Evolutionary conservation across 30 jellyfish, hydroid and myxozoan genomes (phyloP).

Genomic region (Cassiopea andromeda): DNA sequence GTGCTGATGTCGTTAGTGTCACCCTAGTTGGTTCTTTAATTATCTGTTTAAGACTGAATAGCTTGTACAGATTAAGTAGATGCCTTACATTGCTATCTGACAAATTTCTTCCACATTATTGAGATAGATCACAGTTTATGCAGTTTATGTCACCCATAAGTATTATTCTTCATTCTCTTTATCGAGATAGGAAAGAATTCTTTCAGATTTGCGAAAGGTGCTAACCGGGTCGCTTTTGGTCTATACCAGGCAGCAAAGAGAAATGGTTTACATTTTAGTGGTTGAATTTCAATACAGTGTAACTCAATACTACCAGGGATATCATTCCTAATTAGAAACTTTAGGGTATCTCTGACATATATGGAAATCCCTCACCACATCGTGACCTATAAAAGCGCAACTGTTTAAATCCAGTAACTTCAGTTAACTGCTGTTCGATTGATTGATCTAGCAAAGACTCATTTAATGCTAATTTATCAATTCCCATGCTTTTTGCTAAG

Average conservation of each 20-base stretch:
- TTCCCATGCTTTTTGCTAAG: neutral
- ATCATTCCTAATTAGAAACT: neutral
- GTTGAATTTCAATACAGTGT: neutral
- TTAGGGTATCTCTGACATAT: neutral
- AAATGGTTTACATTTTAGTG: neutral
- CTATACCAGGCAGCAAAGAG: neutral
- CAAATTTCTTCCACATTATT: neutral
- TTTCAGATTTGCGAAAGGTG: neutral
- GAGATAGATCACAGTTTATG: neutral
- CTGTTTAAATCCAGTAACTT: neutral
- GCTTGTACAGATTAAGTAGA: neutral
- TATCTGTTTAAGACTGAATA: constrained; percentile 1
- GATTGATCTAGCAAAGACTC: neutral
- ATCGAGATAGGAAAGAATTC: neutral
- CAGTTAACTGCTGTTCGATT: neutral
- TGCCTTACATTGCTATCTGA: neutral
- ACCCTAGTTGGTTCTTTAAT: constrained; percentile 15
- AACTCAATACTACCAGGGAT: neutral
- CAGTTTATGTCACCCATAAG: neutral
- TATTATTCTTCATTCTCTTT: neutral
- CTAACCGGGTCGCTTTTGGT: neutral
- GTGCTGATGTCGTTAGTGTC: neutral
- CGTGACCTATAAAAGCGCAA: neutral
- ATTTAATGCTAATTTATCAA: neutral
- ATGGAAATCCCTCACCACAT: neutral